Evolutionary conservation across 2,113 vertebrate species (phyloP).

Genomic region (Chionomys nivalis): DNA sequence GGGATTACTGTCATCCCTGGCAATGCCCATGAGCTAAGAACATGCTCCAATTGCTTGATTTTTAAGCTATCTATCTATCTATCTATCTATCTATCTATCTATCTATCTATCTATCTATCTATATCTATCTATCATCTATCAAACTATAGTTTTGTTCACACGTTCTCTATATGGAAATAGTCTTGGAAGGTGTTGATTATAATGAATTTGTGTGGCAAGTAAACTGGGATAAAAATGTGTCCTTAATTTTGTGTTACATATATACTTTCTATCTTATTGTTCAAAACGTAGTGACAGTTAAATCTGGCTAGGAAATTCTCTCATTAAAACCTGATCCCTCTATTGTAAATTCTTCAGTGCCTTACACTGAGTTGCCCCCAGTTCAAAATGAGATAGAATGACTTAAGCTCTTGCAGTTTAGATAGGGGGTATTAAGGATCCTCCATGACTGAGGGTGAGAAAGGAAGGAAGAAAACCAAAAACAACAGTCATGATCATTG

Average conservation of each 20-base stretch:
- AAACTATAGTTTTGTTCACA: neutral
- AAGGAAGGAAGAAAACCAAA: neutral
- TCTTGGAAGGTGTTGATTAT: neutral
- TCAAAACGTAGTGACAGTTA: neutral
- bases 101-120: neutral
- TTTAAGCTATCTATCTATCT: neutral
- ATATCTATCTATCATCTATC: neutral
- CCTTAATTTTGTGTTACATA: neutral
- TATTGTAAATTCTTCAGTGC: neutral
- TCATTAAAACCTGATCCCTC: neutral
- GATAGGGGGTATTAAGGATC: neutral
- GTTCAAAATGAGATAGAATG: neutral
- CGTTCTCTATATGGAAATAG: neutral
- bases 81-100: neutral
- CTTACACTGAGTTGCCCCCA: neutral
- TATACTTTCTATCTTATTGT: neutral
- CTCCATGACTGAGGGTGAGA: neutral
- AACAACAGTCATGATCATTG: neutral
- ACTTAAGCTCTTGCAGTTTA: neutral
- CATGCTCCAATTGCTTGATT: neutral
- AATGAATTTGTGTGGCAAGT: neutral
- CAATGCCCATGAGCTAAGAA: too few relatives aligned
- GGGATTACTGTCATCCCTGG: neutral
- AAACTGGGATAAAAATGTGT: neutral
- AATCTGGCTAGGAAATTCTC: neutral